Base-by-base conservation (phyloP, 2,113 vertebrate genomes). In the Halcyon malimbica region DNA sequence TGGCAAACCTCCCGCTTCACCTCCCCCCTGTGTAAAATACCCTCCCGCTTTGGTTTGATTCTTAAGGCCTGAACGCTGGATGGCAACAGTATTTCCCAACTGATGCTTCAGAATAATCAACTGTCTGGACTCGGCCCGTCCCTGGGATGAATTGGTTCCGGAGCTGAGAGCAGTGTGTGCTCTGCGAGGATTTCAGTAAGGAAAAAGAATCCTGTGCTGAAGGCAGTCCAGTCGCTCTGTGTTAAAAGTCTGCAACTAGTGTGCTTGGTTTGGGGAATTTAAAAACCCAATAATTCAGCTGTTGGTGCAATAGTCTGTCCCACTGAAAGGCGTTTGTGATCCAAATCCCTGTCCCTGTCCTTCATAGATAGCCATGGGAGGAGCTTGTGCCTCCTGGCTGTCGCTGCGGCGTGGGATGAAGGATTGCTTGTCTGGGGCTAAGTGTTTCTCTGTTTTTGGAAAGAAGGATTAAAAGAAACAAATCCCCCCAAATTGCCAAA, bases 1-100 rank as follows among this genome's bases (percentile, higher is more conserved):
- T 0, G 33, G 33, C 84, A 69, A 26, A 73, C 16, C 69, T 51
- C 16, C 63, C 16, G 31, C 76, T 57, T 41, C 29, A 9, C 13
- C 64, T 4, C 2, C 25, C 53, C 37, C 39, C 82, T 9, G 10
- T 51, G 23, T 13, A 51, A 51, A 51, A 51, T 41, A 56, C 10
- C 44, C 23, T 8, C 21, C 9, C 28, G 3, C 8, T 46, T 10
- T 31, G 48, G 37, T 41, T 90, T 79, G 46, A 39, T 75, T 88
- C 44, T 59, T 46, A 59, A 48, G 15, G 16, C 24, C 41, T 53
- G 42, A 77, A 90, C 57, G 70, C 8, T 23, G 41, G 50, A 25
- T 17, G 29, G 57, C 24, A 53, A 31, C 3, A 3, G 1, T 31
- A 21, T 50, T 68, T 75, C 56, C 51, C n/a, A 25, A 0, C 2